Conservation (phyloP, 1,140 invertebrate species). For the Ceratina japonica region DNA sequence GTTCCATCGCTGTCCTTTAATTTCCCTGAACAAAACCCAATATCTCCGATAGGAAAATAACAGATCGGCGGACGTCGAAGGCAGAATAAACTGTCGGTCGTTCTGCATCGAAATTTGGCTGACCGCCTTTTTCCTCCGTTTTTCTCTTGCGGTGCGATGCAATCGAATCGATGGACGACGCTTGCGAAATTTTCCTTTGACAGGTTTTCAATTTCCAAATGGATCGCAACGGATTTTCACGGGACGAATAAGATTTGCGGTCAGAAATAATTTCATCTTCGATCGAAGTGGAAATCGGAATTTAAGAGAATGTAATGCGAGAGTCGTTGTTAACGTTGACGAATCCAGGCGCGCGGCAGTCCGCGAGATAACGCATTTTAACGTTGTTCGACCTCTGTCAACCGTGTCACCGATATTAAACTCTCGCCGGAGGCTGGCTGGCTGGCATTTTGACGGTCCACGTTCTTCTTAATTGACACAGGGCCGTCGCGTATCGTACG, state of each 20-base stretch:
- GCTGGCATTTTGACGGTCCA: slow-evolving; percentile 2
- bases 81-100: slow-evolving; percentile 2
- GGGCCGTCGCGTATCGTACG: too few relatives aligned
- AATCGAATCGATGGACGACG: not conserved
- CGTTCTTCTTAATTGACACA: slow-evolving; percentile 10
- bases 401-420: slow-evolving; percentile 6
- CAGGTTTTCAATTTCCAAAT: slow-evolving; percentile 24
- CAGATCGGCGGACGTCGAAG: not conserved
- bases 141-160: not conserved
- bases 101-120: slow-evolving; percentile 64
- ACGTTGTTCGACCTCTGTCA: not conserved
- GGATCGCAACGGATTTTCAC: not conserved
- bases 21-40: too few relatives aligned
- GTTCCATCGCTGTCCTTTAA: too few relatives aligned
- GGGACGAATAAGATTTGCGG: not conserved
- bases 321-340: too few relatives aligned
- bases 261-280: too few relatives aligned
- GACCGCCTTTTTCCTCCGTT: slow-evolving; percentile 1
- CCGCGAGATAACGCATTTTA: not conserved
- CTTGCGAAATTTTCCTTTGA: slow-evolving; percentile 28
- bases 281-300: too few relatives aligned
- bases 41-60: not conserved
- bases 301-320: too few relatives aligned
- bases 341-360: too few relatives aligned
- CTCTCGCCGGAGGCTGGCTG: not conserved